Evolutionary conservation across 2,113 vertebrate species (phyloP).

Genomic region (Pollimyrus isidori): DNA sequence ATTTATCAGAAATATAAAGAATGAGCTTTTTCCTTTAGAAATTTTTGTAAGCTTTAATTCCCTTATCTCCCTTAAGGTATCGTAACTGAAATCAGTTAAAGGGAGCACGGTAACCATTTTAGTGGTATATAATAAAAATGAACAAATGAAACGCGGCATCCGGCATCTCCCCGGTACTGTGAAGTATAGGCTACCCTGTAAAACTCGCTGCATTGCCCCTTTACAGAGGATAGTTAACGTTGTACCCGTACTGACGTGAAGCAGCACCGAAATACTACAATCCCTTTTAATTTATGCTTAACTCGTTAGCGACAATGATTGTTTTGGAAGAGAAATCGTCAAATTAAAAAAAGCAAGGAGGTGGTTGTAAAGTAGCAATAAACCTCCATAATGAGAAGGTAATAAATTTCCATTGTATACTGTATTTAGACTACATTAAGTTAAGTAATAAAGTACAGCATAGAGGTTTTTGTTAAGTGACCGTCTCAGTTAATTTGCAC

Average conservation of each 20-base stretch:
- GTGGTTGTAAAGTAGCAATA: neutral
- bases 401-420: neutral
- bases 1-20: slow-evolving; percentile 13
- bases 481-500: neutral
- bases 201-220: too few species aligned
- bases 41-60: slow-evolving; percentile 25
- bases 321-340: neutral
- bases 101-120: neutral
- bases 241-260: neutral
- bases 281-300: too few species aligned
- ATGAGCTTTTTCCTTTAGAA: slow-evolving; percentile 18
- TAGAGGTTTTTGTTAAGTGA: neutral
- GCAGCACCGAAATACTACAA: too few species aligned
- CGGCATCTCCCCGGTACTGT: neutral
- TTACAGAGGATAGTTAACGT: neutral
- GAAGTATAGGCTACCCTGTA: neutral
- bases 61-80: neutral
- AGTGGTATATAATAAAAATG: neutral
- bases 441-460: neutral
- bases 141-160: neutral
- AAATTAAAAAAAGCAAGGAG: neutral
- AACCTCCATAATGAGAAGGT: neutral
- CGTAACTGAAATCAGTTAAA: neutral
- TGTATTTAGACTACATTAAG: neutral
- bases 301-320: neutral